Evolutionary conservation across 1,140 invertebrate species (phyloP).

Genomic region (Cydia fagiglandana): DNA sequence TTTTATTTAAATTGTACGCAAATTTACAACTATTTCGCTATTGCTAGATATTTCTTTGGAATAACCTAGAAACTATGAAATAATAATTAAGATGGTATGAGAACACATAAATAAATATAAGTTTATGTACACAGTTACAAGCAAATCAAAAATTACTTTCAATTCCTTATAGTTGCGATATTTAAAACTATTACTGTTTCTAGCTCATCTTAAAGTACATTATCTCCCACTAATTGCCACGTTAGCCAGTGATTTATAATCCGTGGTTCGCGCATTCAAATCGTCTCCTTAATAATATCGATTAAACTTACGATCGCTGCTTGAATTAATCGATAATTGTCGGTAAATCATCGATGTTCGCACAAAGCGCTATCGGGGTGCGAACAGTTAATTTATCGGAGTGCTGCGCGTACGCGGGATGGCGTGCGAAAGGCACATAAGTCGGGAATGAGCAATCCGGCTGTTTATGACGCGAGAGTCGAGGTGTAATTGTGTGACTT

Average conservation of each 20-base stretch:
- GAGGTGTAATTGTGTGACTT: conserved; percentile 53
- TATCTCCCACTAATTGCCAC: conserved; percentile 49
- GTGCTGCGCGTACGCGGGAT: conserved; percentile 55
- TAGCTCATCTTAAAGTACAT: conserved; percentile 37
- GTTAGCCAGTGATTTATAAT: conserved; percentile 48
- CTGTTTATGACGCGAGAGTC: conserved; percentile 58
- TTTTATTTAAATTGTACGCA: too few species aligned
- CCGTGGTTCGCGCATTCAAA: conserved; percentile 48
- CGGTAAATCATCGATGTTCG: conserved; percentile 76
- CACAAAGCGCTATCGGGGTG: conserved; percentile 70
- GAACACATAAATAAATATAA: not conserved
- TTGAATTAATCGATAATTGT: conserved; percentile 79
- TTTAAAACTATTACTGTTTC: not conserved
- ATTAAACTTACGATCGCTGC: conserved; percentile 74
- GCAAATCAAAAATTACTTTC: not conserved
- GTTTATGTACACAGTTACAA: not conserved
- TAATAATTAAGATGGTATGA: too few species aligned
- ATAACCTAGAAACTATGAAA: too few species aligned
- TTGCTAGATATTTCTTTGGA: too few species aligned
- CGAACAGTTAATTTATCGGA: conserved; percentile 73
- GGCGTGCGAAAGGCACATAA: conserved; percentile 69
- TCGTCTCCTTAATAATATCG: conserved; percentile 61
- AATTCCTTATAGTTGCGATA: not conserved
- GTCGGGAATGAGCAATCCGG: conserved; percentile 56
- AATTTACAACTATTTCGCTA: too few species aligned